phyloP scores from a whole-genome alignment of 2,797 vertebrate species.

The Silurus lanzhouensis region DNA sequence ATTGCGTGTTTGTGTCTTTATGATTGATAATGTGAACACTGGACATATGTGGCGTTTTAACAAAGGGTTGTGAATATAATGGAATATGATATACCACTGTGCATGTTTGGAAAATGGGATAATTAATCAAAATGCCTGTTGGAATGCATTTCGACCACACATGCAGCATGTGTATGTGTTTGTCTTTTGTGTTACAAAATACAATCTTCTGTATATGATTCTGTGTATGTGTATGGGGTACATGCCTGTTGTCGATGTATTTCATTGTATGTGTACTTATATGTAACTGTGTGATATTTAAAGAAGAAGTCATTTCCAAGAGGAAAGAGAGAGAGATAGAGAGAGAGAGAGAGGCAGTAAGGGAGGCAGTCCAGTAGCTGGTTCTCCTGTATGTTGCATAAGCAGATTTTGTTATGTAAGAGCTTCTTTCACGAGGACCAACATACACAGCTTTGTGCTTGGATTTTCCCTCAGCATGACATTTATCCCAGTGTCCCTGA shows the following conservation, averaged over 20 bases:
- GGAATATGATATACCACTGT: not conserved
- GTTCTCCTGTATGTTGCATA: conserved; percentile 68
- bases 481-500: conserved; percentile 35
- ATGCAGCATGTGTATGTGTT: not conserved
- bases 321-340: not conserved
- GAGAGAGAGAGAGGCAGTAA: conserved; percentile 5
- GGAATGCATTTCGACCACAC: not conserved
- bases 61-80: not conserved
- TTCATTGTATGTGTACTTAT: conserved; percentile 16
- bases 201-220: not conserved
- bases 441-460: conserved; percentile 46
- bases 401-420: conserved; percentile 73
- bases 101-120: not conserved
- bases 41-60: not conserved
- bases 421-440: conserved; percentile 41
- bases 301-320: conserved; percentile 44
- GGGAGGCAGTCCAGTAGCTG: conserved; percentile 30
- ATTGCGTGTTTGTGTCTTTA: conserved; percentile 45
- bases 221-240: not conserved
- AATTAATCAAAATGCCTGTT: not conserved
- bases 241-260: not conserved
- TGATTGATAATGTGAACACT: conserved; percentile 32
- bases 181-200: not conserved
- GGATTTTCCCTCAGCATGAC: conserved; percentile 36
- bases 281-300: conserved; percentile 30